phyloP scores from a whole-genome alignment of 2,888 invertebrate genomes.

The Plagodis dolabraria region DNA sequence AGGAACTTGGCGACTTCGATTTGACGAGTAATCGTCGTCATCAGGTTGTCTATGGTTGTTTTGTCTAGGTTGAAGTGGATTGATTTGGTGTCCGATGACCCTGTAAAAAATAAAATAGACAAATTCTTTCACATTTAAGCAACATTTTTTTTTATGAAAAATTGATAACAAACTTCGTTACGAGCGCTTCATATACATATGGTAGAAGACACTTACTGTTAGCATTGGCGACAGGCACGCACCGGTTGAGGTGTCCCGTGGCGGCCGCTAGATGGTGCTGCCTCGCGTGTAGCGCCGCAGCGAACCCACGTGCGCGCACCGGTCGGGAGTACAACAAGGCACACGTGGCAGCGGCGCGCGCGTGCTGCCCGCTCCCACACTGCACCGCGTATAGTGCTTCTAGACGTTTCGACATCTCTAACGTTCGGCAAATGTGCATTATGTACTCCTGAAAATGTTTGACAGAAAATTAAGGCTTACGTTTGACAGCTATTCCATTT shows the following conservation, averaged over 20 bases:
- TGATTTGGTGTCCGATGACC: slow-evolving; percentile 78
- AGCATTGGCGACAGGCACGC: slow-evolving; percentile 56
- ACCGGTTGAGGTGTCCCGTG: slow-evolving; percentile 87
- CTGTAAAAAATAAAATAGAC: slow-evolving; percentile 48
- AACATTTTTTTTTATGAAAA: too few species aligned
- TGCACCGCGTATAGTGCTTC: slow-evolving; percentile 91
- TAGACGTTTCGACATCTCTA: slow-evolving; percentile 88
- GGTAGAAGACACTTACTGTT: slow-evolving; percentile 52
- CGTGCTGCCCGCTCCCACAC: slow-evolving; percentile 88
- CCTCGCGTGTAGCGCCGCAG: slow-evolving; percentile 83
- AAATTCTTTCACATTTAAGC: not conserved
- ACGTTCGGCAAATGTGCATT: slow-evolving; percentile 88
- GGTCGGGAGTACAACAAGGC: slow-evolving; percentile 89
- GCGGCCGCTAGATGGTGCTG: slow-evolving; percentile 85
- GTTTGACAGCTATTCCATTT: too few species aligned
- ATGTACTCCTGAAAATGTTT: slow-evolving; percentile 82
- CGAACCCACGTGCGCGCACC: slow-evolving; percentile 81
- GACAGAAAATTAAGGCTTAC: not conserved
- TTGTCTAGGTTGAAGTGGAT: slow-evolving; percentile 89
- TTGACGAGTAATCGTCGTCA: slow-evolving; percentile 92
- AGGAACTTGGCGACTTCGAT: slow-evolving; percentile 91
- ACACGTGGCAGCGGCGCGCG: slow-evolving; percentile 92
- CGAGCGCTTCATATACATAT: too few species aligned
- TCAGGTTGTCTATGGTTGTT: slow-evolving; percentile 89
- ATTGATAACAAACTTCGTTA: not conserved